Base-by-base conservation (phyloP, 2,888 invertebrate species). In the Acrobasis consociella region DNA sequence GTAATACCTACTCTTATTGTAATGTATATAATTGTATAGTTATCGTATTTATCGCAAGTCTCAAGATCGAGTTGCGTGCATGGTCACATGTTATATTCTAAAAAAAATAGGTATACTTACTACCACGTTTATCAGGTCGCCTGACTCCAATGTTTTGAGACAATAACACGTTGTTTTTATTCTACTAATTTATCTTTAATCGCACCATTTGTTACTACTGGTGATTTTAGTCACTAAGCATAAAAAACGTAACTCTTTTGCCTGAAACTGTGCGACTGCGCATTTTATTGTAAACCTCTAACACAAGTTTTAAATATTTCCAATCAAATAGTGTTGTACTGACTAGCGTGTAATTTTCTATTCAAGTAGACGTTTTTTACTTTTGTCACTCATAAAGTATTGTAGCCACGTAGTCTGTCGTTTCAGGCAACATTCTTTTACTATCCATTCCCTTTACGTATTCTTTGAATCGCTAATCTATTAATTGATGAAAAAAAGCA, bases 1-100 rank as follows among this genome's bases (percentile, higher is more conserved):
- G 93, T 93, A 90, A 86, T 86, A 83, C n/a, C n/a, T n/a, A n/a
- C 77, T 91, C 83, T 91, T 77, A 80, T 80, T 81, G 81, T 89
- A 88, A 86, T 88, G 85, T 89, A 87, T 82, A 85, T 83, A 82
- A 79, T 80, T 80, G 78, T 80, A 79, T 82, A 81, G 75, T 78
- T 75, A 78, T 74, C 72, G 72, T 71, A 73, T 81, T 78, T 82
- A 83, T 79, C 77, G 75, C 74, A 77, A 77, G 81, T 82, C 75
- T 80, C 78, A 71, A 75, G 73, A 77, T 72, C 71, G 74, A 69
- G 72, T 71, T 66, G 69, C 65, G 71, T 65, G 72, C 74, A 71
- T 69, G 71, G 67, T 67, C 68, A 66, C 65, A 63, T 64, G 60
- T 46, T 51, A 16, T 46, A 52, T 22, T 42, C 38, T 61, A 46